phyloP scores from a whole-genome alignment of 2,888 invertebrate species.

The Ectemnius continuus region DNA sequence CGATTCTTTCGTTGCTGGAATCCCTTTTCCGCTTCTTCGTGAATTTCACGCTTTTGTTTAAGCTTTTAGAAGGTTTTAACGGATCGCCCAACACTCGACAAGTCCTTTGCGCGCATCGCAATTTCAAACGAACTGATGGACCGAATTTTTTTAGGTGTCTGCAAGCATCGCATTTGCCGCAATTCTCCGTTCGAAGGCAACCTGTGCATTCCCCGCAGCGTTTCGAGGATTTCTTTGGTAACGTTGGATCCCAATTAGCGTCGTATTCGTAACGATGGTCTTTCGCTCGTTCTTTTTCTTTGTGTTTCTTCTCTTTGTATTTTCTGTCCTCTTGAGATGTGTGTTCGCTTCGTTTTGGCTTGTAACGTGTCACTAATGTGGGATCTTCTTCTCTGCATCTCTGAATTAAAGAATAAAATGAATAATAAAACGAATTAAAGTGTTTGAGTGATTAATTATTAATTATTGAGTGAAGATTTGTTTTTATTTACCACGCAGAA shows the following conservation, averaged over 20 bases:
- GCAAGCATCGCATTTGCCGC: slow-evolving; percentile 85
- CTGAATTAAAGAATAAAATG: slow-evolving; percentile 56
- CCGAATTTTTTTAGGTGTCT: slow-evolving; percentile 81
- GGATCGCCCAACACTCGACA: slow-evolving; percentile 77
- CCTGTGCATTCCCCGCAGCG: slow-evolving; percentile 88
- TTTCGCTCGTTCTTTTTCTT: slow-evolving; percentile 77
- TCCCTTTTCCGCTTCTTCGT: slow-evolving; percentile 73
- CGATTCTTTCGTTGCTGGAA: slow-evolving; percentile 74
- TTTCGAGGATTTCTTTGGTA: slow-evolving; percentile 75
- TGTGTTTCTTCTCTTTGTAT: slow-evolving; percentile 76
- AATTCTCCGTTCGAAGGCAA: slow-evolving; percentile 85
- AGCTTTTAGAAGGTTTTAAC: slow-evolving; percentile 71
- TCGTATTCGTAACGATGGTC: slow-evolving; percentile 71
- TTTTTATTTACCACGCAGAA: slow-evolving; percentile 84
- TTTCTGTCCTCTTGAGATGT: slow-evolving; percentile 72
- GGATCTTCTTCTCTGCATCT: slow-evolving; percentile 91
- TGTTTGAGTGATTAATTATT: too few relatives aligned
- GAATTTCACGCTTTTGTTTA: slow-evolving; percentile 70
- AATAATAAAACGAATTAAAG: too few relatives aligned
- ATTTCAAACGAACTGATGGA: slow-evolving; percentile 79
- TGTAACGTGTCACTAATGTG: slow-evolving; percentile 79
- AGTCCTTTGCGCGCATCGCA: slow-evolving; percentile 80
- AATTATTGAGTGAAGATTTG: too few relatives aligned
- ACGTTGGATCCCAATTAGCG: slow-evolving; percentile 67
- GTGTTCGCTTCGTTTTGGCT: slow-evolving; percentile 62